Conservation (phyloP, 2,888 invertebrate species). For the Ormyrus pomaceus region DNA sequence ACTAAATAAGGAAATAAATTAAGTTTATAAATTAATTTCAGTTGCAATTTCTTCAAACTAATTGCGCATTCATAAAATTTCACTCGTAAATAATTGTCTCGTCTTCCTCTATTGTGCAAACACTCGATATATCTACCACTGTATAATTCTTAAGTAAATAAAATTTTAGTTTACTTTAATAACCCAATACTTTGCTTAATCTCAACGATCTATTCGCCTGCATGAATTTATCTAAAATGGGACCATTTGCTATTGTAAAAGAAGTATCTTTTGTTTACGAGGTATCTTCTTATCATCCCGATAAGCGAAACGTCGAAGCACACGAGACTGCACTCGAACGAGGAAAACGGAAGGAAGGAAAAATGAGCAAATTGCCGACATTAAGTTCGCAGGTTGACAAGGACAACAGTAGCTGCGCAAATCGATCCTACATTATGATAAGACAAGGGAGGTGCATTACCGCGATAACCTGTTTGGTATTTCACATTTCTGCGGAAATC, state of each 20-base stretch:
- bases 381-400: slow-evolving; percentile 43
- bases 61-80: no score
- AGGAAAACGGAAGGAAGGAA: slow-evolving; percentile 9
- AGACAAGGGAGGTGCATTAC: slow-evolving; percentile 47
- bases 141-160: no score
- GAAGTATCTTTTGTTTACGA: slow-evolving; percentile 43
- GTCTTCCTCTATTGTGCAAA: no score
- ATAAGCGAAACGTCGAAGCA: slow-evolving; percentile 49
- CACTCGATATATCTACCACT: no score
- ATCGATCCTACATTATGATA: slow-evolving; percentile 46
- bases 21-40: no score
- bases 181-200: no score
- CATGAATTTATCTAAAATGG: no score
- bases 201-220: no score
- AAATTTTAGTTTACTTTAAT: no score
- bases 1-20: no score
- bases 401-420: slow-evolving; percentile 49
- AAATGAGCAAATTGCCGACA: slow-evolving; percentile 44
- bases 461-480: slow-evolving; percentile 41
- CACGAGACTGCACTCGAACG: slow-evolving; percentile 38
- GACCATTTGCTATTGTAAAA: slow-evolving; percentile 1
- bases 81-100: no score
- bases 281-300: slow-evolving; percentile 25
- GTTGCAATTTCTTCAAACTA: no score
- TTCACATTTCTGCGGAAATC: slow-evolving; percentile 18